These are phyloP conservation scores for Mobula hypostoma DNA, from an alignment of 2,113 vertebrate species.

Conservation along the genomic window DNA sequence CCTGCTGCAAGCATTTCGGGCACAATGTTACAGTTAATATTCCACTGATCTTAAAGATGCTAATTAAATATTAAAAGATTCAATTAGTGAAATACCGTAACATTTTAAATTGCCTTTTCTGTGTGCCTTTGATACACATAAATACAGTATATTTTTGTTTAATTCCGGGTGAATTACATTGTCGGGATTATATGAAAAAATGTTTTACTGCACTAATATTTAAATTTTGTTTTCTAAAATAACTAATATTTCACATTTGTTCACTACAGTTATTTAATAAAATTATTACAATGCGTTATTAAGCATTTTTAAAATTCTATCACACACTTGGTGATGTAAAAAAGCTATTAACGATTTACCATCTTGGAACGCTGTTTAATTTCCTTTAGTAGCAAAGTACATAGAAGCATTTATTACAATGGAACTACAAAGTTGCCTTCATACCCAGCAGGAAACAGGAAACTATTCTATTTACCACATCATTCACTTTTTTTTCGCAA, in stretches of 20 bases:
- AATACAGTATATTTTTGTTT: neutral
- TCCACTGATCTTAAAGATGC: neutral
- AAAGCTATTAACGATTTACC: neutral
- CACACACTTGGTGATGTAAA: neutral
- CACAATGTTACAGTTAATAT: neutral
- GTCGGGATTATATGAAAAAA: neutral
- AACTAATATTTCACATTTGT: neutral
- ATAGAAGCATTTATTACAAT: neutral
- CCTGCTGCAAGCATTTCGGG: constrained; percentile 56
- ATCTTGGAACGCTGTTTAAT: neutral
- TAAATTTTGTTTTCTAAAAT: neutral
- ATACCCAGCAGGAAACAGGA: constrained; percentile 18
- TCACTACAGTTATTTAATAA: neutral
- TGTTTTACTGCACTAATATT: neutral
- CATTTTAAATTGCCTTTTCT: neutral
- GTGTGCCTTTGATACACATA: neutral
- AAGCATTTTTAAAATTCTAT: neutral
- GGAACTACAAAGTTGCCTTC: neutral
- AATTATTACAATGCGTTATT: neutral
- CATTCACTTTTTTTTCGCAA: neutral
- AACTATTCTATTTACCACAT: constrained; percentile 10
- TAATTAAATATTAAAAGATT: neutral
- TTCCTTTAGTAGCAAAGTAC: neutral
- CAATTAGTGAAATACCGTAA: neutral
- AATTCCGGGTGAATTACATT: neutral